Conservation (phyloP, 2,113 vertebrate genomes). For the Ciconia maguari region DNA sequence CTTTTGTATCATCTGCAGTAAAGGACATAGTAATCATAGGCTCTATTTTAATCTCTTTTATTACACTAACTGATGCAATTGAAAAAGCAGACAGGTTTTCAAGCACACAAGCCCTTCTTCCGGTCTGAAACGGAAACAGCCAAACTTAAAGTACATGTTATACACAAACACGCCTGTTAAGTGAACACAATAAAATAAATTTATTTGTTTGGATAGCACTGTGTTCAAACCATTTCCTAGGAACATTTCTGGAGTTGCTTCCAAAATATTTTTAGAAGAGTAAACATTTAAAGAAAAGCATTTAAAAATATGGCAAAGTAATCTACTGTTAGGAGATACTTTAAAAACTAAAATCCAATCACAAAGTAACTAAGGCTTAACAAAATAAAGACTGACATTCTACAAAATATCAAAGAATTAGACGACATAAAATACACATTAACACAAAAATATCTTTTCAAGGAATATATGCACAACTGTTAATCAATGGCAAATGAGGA, state of each 20-base stretch:
- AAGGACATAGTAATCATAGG: background rate
- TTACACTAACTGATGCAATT: background rate
- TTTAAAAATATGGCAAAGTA: background rate
- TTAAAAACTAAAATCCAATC: background rate
- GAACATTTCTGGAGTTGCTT: background rate
- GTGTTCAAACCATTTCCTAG: background rate
- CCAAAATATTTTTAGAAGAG: background rate
- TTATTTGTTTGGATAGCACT: background rate
- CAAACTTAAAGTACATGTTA: background rate
- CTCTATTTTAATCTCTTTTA: background rate
- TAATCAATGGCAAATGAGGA: background rate
- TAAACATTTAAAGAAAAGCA: background rate
- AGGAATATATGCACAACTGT: background rate
- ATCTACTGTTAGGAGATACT: background rate
- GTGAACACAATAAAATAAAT: background rate
- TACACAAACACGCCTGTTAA: background rate
- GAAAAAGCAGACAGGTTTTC: background rate
- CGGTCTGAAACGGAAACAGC: background rate
- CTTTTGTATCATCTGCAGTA: background rate
- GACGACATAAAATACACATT: background rate
- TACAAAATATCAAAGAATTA: conserved; percentile 2
- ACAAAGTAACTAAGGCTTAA: background rate
- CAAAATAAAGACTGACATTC: background rate
- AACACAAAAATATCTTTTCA: background rate
- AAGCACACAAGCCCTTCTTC: background rate